Base-by-base conservation (phyloP, 1,140 invertebrate genomes). In the Eufriesea mexicana region DNA sequence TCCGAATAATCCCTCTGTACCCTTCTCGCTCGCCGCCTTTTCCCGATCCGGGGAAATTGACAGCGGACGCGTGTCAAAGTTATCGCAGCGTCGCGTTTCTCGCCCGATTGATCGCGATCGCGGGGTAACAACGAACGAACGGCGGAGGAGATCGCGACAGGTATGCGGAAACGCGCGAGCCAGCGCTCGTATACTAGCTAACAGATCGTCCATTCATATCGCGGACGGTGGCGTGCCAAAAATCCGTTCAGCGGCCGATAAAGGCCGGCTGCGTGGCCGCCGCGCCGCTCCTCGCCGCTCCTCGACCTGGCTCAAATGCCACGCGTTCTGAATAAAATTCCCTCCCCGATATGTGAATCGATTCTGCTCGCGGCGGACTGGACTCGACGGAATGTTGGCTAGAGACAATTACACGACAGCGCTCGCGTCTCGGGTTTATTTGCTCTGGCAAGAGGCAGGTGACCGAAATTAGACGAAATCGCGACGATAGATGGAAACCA, bases 381-480 rank as follows among this genome's bases (percentile, higher is more conserved):
- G 20, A 59, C 7, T 59, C n/a, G 23, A 5, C 20, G 18, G 18
- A 20, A 9, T 8, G 25, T 49, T 45, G 49, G 7, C 10, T 42
- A 28, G 25, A 51, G 54, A 25, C 45, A 42, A 49, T 71, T 51
- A 71, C 57, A 9, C n/a, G 73, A 23, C 59, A n/a, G 5, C 45
- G 25, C 9, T 28, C 35, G 10, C 7, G 1, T 25, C 86, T n/a
- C n/a, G n/a, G n/a, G n/a, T n/a, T n/a, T n/a, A n/a, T n/a, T n/a
- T n/a, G n/a, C n/a, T 85, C 85, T 88, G 86, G 80, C 85, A 83
- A 73, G 78, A 72, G 66, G 51, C 82, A 72, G 23, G 25, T 51
- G 59, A 25, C 68, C 70, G 70, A 80, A 55, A 80, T 80, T 73
- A 47, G 5, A 8, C 67, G 49, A 61, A 64, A 71, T 12, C 45